These are phyloP conservation scores for Elachura formosa DNA, from an alignment of 2,113 vertebrate species.

Conservation along the genomic window DNA sequence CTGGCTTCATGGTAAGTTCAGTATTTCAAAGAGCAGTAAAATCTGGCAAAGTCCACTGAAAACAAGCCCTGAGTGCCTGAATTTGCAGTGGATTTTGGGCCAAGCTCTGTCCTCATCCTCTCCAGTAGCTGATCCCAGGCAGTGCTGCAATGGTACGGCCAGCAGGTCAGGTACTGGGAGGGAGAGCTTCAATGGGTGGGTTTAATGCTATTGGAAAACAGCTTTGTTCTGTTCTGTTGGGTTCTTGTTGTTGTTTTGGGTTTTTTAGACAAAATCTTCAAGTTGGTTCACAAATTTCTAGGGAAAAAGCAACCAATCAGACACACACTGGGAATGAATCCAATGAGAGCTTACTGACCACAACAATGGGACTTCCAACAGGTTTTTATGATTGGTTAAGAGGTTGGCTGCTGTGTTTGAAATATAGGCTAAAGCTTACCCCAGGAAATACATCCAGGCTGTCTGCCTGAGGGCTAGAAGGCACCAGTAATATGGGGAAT, in stretches of 20 bases:
- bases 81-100: neutral
- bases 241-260: neutral
- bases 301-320: neutral
- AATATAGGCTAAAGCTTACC: neutral
- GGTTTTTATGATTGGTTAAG: neutral
- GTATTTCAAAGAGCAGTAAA: neutral
- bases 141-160: neutral
- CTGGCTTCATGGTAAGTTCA: neutral
- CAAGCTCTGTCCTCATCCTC: neutral
- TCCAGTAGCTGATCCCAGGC: neutral
- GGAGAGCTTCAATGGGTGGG: neutral
- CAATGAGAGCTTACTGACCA: conserved; percentile 1
- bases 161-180: neutral
- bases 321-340: conserved; percentile 2
- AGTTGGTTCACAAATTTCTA: neutral
- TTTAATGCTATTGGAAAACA: conserved; percentile 15
- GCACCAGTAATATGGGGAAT: neutral
- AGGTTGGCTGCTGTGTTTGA: neutral
- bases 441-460: neutral
- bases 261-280: neutral
- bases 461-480: neutral
- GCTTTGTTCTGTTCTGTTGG: neutral
- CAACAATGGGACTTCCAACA: neutral
- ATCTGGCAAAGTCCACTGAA: conserved; percentile 19
- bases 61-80: neutral